A percentile compares a stretch with the other conserved stretches of the same genome.
Conservation (phyloP, 2,113 vertebrate genomes). For the Ageneiosus marmoratus region DNA sequence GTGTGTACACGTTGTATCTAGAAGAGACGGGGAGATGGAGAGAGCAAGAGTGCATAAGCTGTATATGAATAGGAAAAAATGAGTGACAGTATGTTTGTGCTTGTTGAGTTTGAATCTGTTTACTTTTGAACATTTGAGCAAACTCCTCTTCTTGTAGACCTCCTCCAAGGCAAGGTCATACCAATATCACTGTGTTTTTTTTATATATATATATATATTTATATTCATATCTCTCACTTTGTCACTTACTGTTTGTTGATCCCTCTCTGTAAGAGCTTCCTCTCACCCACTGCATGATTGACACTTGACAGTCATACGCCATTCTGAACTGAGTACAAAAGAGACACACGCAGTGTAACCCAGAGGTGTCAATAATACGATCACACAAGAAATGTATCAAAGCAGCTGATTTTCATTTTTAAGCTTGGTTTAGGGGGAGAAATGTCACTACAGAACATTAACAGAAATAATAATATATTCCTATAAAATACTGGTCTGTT, state of each 20-base stretch:
- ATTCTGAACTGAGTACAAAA: slow-evolving; percentile 29
- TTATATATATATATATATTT: no score
- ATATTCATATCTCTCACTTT: neutral
- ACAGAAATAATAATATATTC: neutral
- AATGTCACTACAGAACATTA: slow-evolving; percentile 1
- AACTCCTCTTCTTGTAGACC: slow-evolving; percentile 9
- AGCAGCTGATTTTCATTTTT: slow-evolving; percentile 9
- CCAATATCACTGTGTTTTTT: neutral
- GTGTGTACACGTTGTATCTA: slow-evolving; percentile 3
- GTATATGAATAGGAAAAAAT: slow-evolving; percentile 9
- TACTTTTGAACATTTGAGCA: slow-evolving; percentile 16
- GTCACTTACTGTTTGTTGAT: slow-evolving; percentile 30
- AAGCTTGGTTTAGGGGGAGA: slow-evolving; percentile 55
- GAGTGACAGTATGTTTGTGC: slow-evolving; percentile 33
- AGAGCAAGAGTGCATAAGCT: neutral
- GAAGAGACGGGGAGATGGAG: neutral
- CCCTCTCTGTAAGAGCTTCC: slow-evolving; percentile 26
- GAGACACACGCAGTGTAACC: slow-evolving; percentile 33
- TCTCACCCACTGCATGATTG: slow-evolving; percentile 42
- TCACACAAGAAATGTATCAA: slow-evolving; percentile 35
- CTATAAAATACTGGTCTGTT: slow-evolving; percentile 3
- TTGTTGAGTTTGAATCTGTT: slow-evolving; percentile 29
- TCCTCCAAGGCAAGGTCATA: slow-evolving; percentile 23
- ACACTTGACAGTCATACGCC: slow-evolving; percentile 62
- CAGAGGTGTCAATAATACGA: slow-evolving; percentile 10